These are phyloP conservation scores for Cacoxenus indagator DNA, from an alignment of 2,888 invertebrate species.

Conservation along the genomic window DNA sequence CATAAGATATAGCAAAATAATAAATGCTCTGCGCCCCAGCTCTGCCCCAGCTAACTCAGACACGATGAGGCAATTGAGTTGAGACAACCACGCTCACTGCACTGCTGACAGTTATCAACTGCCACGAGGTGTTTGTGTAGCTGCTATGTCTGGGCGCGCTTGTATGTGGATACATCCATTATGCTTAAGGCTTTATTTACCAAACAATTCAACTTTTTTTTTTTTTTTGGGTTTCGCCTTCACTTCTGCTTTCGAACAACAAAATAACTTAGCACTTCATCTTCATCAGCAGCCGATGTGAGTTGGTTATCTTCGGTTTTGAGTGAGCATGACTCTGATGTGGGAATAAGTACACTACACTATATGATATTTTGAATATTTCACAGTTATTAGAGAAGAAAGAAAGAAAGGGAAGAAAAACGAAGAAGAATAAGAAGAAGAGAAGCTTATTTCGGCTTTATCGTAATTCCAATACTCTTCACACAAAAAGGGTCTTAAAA, in stretches of 20 bases:
- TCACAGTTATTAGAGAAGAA: background rate
- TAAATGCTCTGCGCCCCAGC: conserved; percentile 37
- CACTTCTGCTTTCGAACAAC: conserved; percentile 5
- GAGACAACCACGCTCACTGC: conserved; percentile 24
- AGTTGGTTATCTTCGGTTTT: conserved; percentile 38
- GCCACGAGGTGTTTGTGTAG: background rate
- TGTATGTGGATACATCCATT: conserved; percentile 53
- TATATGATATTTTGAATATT: background rate
- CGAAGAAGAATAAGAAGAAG: too few species aligned
- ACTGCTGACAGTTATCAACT: conserved; percentile 32
- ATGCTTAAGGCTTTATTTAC: conserved; percentile 66
- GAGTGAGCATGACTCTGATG: background rate
- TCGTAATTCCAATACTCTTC: too few species aligned
- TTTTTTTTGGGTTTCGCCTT: too few species aligned
- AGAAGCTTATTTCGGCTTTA: too few species aligned
- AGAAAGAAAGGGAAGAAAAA: too few species aligned
- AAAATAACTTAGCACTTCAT: background rate
- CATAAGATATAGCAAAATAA: conserved; percentile 65
- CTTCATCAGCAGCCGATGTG: background rate
- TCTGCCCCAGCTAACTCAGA: conserved; percentile 27
- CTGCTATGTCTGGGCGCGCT: background rate
- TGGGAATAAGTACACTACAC: too few species aligned
- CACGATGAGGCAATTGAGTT: conserved; percentile 7
- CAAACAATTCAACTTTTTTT: conserved; percentile 54
- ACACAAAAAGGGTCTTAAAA: too few species aligned